Evolutionary conservation across 2,888 invertebrate genomes (phyloP), one percentile per base, ranked within the genome.

Genomic region (Melieria picta): DNA sequence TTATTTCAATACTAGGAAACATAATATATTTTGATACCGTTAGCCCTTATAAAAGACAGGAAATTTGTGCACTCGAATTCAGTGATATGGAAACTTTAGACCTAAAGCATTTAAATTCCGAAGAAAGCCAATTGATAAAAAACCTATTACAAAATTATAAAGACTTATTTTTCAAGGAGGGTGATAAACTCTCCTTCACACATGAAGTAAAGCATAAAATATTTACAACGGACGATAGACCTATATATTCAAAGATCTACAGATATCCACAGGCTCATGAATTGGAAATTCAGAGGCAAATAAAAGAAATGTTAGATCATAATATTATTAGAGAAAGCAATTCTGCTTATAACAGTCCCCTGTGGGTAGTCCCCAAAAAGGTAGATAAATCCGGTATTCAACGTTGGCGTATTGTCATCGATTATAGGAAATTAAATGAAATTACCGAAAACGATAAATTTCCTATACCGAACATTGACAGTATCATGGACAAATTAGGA

Each of bases 41-140:
- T 45, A 57, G 47, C 70, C 63, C 66, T 42, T 72, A 69, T 60
- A 72, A 64, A 50, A 30, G 43, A 10, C 65, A 71, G 42, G 67
- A 75, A 72, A 69, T 73, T 60, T 72, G 69, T 60, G 71, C 64
- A 68, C 60, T 73, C 47, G 70, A 75, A 68, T 66, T 60, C 57
- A 70, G 69, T 30, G 66, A 67, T 11, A 52, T 75, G 16, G 55
- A 69, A n/a, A 72, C 64, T 50, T 65, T 67, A 61, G 47, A 67
- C 55, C 56, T 67, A 46, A 55, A 62, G 6, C 52, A 67, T 62
- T 62, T 72, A 10, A 72, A 66, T 61, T 55, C 45, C 7, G 62
- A 60, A 71, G 67, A 62, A 71, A 73, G 13, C 43, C 48, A 65
- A 50, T 57, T 47, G 16, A 56, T 67, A 43, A 57, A 30, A 65